phyloP scores from a whole-genome alignment of 2,797 vertebrate genomes.

The Scarus forsteni region DNA sequence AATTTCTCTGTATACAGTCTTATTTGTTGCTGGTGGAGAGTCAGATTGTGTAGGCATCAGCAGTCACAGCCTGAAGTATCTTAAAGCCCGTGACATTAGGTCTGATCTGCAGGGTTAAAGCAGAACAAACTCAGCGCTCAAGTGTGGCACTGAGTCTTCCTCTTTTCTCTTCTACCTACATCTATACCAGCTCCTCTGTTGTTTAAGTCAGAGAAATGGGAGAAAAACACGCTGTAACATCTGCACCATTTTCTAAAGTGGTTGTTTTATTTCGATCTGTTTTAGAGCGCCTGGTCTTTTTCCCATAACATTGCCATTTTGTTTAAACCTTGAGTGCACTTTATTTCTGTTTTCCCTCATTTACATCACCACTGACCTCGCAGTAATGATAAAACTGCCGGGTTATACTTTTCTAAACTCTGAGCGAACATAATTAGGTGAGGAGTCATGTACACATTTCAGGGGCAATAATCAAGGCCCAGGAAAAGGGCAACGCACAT shows the following conservation, averaged over 20 bases:
- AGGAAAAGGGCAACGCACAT: conserved; percentile 49
- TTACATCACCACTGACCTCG: conserved; percentile 20
- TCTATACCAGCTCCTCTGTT: conserved; percentile 25
- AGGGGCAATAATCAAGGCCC: conserved; percentile 33
- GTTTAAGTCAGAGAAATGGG: conserved; percentile 51
- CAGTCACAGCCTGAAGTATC: conserved; percentile 59
- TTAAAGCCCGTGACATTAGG: conserved; percentile 69
- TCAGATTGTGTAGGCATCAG: conserved; percentile 61
- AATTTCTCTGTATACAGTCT: conserved; percentile 19
- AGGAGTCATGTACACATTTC: conserved; percentile 51
- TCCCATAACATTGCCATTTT: neutral
- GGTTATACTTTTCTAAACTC: conserved; percentile 7
- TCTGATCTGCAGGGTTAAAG: conserved; percentile 72
- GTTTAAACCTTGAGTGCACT: neutral
- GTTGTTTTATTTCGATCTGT: conserved; percentile 40
- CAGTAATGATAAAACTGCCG: neutral
- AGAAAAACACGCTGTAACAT: conserved; percentile 25
- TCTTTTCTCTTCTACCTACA: conserved; percentile 9
- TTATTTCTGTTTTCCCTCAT: conserved; percentile 16
- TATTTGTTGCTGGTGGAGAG: conserved; percentile 36
- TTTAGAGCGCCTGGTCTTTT: conserved; percentile 1
- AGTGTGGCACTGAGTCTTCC: conserved; percentile 31
- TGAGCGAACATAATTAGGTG: conserved; percentile 33
- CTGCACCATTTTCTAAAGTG: conserved; percentile 26
- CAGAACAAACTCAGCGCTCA: conserved; percentile 63